Base-by-base conservation (phyloP, 2,888 invertebrate species). In the Amorpha juglandis region DNA sequence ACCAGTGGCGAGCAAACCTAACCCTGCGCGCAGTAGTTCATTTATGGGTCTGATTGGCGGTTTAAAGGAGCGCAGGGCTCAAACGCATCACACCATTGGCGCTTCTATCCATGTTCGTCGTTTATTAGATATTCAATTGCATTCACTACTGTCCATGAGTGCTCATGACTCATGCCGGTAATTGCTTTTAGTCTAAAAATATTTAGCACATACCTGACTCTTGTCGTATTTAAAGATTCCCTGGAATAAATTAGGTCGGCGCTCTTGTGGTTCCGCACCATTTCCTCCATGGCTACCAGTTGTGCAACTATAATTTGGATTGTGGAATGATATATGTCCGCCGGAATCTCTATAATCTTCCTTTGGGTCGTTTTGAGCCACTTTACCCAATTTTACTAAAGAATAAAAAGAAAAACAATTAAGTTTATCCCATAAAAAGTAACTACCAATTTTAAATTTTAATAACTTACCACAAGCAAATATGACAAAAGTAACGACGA, bases 321-420 rank as follows among this genome's bases (percentile, higher is more conserved):
- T 98, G 58, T 97, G 96, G 88, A 98, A 98, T 0, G 97, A 97
- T 76, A 97, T 94, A 27, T 97, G 96, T 53, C 96, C 96, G 73
- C 95, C 94, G 21, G 96, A 94, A 38, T 91, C 92, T 12, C 89
- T 78, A 70, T 87, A 91, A 48, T 85, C 86, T 65, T 92, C 91
- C 69, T 93, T 93, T 64, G 86, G 65, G n/a, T 88, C 91, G 0
- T 76, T 80, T 1, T 74, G 74, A 0, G 78, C 81, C 0, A 79
- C 74, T 62, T 76, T 76, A 45, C 71, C 77, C 35, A 80, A 67
- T 76, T 76, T 86, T 33, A 87, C 88, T 89, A n/a, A 14, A 42
- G 14, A 64, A 27, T 27, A 27, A n/a, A 66, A 47, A 68, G 6
- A 16, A 21, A 21, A 42, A 2, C 14, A 48, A 45, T 51, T 21